Conservation (phyloP, 2,888 invertebrate genomes). For the Hypselothyrea guttata region DNA sequence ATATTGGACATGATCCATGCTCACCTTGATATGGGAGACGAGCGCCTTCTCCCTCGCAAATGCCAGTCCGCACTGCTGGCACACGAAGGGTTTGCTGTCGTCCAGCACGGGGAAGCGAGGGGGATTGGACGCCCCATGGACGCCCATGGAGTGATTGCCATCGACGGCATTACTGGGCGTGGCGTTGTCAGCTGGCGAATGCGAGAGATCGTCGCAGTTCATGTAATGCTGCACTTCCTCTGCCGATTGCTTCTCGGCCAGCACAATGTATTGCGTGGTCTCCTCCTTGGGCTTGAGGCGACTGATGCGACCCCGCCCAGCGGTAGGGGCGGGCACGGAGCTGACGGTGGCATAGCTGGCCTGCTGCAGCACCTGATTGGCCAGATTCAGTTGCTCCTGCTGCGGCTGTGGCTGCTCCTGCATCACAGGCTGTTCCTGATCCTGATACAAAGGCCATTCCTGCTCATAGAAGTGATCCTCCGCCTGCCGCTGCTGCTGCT, state of each 20-base stretch:
- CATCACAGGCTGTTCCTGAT: slow-evolving; percentile 22
- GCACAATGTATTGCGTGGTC: slow-evolving; percentile 69
- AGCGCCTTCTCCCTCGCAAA: slow-evolving; percentile 92
- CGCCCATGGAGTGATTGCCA: slow-evolving; percentile 6
- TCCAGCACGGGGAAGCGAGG: slow-evolving; percentile 85
- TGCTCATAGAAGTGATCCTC: slow-evolving; percentile 81
- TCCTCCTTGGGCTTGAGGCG: slow-evolving; percentile 79
- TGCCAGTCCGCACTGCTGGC: slow-evolving; percentile 89
- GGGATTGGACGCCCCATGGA: slow-evolving; percentile 16
- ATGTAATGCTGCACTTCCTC: slow-evolving; percentile 42
- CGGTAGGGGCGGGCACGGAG: slow-evolving; percentile 34
- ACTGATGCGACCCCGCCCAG: slow-evolving; percentile 72
- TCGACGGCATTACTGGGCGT: slow-evolving; percentile 17
- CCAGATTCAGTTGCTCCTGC: slow-evolving; percentile 29
- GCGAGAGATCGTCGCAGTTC: slow-evolving; percentile 45
- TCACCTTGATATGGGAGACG: slow-evolving; percentile 87
- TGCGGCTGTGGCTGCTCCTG: slow-evolving; percentile 11
- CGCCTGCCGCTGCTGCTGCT: slow-evolving; percentile 51
- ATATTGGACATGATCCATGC: too few species aligned
- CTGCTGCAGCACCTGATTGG: slow-evolving; percentile 27
- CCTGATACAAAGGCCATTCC: slow-evolving; percentile 67
- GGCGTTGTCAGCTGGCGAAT: slow-evolving; percentile 21
- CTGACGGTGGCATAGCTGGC: slow-evolving; percentile 32
- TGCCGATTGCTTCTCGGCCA: slow-evolving; percentile 47
- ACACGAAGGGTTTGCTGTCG: slow-evolving; percentile 90